phyloP scores from a whole-genome alignment of 1,140 invertebrate genomes.

The Zophobas atratus region DNA sequence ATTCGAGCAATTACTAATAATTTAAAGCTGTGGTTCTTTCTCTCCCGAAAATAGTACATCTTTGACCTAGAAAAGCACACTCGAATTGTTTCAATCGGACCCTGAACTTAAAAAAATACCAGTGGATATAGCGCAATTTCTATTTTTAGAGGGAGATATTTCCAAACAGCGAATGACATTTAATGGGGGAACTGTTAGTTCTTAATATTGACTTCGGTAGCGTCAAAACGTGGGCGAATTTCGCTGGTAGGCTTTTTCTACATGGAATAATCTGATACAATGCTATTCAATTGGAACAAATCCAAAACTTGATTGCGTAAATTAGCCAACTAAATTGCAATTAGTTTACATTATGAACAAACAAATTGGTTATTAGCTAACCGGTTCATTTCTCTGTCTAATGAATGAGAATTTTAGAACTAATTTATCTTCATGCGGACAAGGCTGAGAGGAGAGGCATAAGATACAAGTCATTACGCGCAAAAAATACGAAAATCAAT shows the following conservation, averaged over 20 bases:
- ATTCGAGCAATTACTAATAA: constrained; percentile 19
- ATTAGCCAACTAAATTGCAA: constrained; percentile 21
- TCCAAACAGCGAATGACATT: constrained; percentile 4
- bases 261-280: not conserved
- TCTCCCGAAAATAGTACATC: too few relatives aligned
- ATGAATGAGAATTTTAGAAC: not conserved
- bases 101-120: not conserved
- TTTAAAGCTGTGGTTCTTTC: not conserved
- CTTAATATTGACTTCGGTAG: not conserved
- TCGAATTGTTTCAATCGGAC: not conserved
- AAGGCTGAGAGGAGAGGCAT: not conserved
- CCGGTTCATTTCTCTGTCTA: not conserved
- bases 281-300: constrained; percentile 6
- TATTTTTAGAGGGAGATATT: constrained; percentile 22
- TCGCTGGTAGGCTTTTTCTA: not conserved
- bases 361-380: constrained; percentile 25
- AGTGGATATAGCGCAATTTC: not conserved
- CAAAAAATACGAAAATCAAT: not conserved
- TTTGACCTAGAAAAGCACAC: not conserved
- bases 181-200: not conserved
- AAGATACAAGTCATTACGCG: not conserved
- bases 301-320: constrained; percentile 11
- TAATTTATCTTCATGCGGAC: not conserved
- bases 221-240: constrained; percentile 1
- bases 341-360: constrained; percentile 28